Percentiles rank a stretch among this genome's conserved stretches.
Conservation (phyloP, 1,140 invertebrate species). For the Habropoda laboriosa region DNA sequence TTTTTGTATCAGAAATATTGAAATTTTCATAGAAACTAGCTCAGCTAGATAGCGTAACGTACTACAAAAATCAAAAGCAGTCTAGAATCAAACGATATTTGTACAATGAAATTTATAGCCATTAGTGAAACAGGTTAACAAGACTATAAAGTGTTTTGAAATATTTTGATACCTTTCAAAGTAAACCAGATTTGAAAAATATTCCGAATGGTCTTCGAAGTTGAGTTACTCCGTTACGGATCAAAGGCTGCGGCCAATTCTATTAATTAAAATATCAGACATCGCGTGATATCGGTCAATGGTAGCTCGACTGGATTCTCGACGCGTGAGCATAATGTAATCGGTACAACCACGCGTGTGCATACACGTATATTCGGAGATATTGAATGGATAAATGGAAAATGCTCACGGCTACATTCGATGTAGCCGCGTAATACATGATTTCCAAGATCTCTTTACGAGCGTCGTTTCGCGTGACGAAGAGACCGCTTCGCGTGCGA, state of each 20-base stretch:
- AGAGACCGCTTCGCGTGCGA: slow-evolving; percentile 23
- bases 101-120: too few relatives aligned
- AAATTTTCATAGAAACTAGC: too few relatives aligned
- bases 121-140: too few relatives aligned
- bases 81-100: too few relatives aligned
- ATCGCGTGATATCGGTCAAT: slow-evolving; percentile 12
- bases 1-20: too few relatives aligned
- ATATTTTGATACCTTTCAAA: too few relatives aligned
- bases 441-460: slow-evolving; percentile 42
- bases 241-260: neutral
- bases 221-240: neutral
- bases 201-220: neutral
- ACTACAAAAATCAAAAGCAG: too few relatives aligned
- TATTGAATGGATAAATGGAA: slow-evolving; percentile 31
- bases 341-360: neutral
- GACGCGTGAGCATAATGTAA: neutral
- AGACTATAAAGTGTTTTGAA: too few relatives aligned
- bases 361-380: slow-evolving; percentile 7
- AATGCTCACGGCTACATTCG: neutral
- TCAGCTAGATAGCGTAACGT: too few relatives aligned
- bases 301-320: neutral
- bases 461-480: slow-evolving; percentile 41
- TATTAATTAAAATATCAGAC: slow-evolving; percentile 4
- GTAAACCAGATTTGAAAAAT: too few relatives aligned
- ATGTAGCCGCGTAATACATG: neutral